A percentile compares a stretch with the other conserved stretches of the same genome.
phyloP scores from a whole-genome alignment of 2,113 vertebrate genomes.

The Tylochromis polylepis region DNA sequence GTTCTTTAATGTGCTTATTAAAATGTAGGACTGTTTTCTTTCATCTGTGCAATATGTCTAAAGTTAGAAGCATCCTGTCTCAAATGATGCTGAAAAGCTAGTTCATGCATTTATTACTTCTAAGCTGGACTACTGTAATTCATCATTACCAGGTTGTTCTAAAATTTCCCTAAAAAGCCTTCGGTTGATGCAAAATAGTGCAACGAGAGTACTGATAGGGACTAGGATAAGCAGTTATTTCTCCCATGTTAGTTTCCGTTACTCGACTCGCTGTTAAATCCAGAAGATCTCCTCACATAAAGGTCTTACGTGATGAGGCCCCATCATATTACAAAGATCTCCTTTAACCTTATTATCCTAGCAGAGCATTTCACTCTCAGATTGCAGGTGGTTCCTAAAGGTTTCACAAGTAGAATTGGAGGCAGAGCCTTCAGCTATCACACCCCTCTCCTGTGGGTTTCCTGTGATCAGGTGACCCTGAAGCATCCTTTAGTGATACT shows the following conservation, averaged over 20 bases:
- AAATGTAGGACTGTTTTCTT: no score
- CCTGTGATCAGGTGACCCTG: background rate
- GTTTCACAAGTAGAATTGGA: background rate
- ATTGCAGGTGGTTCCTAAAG: background rate
- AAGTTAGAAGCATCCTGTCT: no score
- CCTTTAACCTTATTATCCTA: background rate
- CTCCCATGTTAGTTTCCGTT: background rate
- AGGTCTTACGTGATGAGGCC: background rate
- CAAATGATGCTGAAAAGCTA: no score
- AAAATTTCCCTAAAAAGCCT: background rate
- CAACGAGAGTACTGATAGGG: background rate
- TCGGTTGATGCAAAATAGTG: background rate
- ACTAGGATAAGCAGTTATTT: background rate
- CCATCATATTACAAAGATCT: background rate
- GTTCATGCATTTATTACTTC: no score
- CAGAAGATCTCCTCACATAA: background rate
- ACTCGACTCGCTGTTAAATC: no score
- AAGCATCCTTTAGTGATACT: background rate
- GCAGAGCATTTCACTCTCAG: background rate
- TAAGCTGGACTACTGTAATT: background rate
- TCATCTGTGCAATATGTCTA: no score
- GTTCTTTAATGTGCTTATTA: no score
- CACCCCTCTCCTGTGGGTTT: background rate
- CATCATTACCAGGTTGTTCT: background rate
- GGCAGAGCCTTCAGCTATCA: background rate